Conservation (phyloP, 2,888 invertebrate genomes). For the Pediacus dermestoides region DNA sequence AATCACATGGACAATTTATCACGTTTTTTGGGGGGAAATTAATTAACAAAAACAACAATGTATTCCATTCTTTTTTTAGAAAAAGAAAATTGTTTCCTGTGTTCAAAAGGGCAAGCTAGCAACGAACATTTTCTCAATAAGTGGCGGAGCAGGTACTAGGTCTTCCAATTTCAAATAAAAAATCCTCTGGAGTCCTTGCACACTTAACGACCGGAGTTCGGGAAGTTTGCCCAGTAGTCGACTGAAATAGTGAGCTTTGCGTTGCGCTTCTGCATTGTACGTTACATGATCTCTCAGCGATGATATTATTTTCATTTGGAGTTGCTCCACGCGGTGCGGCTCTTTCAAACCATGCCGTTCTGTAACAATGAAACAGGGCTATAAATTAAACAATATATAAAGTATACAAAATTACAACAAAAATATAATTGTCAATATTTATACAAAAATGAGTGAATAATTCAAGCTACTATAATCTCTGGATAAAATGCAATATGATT, state of each 20-base stretch:
- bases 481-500: too few relatives aligned
- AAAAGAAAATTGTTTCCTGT: background rate
- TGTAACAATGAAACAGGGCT: too few relatives aligned
- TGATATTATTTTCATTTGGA: conserved; percentile 95
- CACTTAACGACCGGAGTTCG: conserved; percentile 86
- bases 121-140: conserved; percentile 94
- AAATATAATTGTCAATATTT: too few relatives aligned
- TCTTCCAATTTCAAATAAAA: conserved; percentile 92
- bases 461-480: too few relatives aligned
- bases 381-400: too few relatives aligned
- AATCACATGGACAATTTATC: background rate
- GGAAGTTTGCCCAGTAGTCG: conserved; percentile 88
- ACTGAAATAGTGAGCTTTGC: conserved; percentile 92
- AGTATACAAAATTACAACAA: conserved; percentile 13
- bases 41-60: too few relatives aligned
- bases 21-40: too few relatives aligned
- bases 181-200: conserved; percentile 91
- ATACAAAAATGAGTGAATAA: too few relatives aligned
- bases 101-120: conserved; percentile 88
- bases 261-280: conserved; percentile 81
- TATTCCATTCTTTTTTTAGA: conserved; percentile 4
- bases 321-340: conserved; percentile 86
- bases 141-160: conserved; percentile 84
- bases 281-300: conserved; percentile 95
- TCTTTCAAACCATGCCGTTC: conserved; percentile 92